Evolutionary conservation across 2,797 vertebrate species (phyloP).

Genomic region (Pygocentrus nattereri): DNA sequence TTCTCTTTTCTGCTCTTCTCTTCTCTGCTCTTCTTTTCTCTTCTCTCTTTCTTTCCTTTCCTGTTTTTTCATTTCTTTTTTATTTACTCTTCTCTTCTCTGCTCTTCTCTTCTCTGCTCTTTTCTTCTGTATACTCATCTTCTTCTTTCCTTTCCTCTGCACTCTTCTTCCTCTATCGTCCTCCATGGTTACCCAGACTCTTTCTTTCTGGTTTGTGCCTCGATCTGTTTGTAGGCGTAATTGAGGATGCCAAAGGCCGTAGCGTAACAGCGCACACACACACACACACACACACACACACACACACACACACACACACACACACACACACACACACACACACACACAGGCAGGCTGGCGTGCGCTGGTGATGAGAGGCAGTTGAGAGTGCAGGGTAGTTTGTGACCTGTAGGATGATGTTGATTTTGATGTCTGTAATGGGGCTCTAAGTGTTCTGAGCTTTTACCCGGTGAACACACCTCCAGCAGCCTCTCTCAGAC

Average conservation of each 20-base stretch:
- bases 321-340: conserved; percentile 2
- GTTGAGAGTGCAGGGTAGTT: conserved; percentile 4
- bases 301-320: conserved; percentile 10
- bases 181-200: conserved; percentile 9
- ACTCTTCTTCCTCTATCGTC: not conserved
- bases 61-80: not conserved
- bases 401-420: conserved; percentile 24
- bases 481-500: not conserved
- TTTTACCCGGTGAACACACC: not conserved
- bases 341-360: not conserved
- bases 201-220: conserved; percentile 22
- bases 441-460: not conserved
- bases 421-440: conserved; percentile 17
- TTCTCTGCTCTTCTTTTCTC: not conserved
- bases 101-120: not conserved
- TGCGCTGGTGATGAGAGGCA: not conserved
- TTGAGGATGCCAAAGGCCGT: conserved; percentile 49
- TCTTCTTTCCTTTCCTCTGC: not conserved
- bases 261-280: conserved; percentile 7
- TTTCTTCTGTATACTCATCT: not conserved
- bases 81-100: not conserved
- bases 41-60: not conserved
- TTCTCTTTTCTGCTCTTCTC: not conserved
- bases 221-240: conserved; percentile 44
- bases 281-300: conserved; percentile 26